These are phyloP conservation scores for Monodelphis domestica DNA, from an alignment of 2,797 vertebrate genomes.

Conservation along the genomic window DNA sequence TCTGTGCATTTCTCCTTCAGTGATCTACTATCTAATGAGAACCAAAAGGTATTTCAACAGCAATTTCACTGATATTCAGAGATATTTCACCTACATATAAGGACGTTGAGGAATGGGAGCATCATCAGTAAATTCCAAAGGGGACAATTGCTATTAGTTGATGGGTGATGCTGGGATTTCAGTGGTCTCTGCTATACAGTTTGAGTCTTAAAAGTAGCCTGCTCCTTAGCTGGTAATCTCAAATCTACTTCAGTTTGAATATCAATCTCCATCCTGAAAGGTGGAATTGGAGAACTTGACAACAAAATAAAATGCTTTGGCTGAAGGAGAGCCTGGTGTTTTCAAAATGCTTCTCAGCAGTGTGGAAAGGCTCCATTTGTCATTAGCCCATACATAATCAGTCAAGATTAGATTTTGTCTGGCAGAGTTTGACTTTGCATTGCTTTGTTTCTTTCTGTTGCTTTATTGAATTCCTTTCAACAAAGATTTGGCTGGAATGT, in stretches of 20 bases:
- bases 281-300: conserved; percentile 13
- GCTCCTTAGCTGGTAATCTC: conserved; percentile 7
- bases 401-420: neutral
- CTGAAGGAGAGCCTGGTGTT: neutral
- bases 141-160: conserved; percentile 24
- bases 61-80: neutral
- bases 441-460: neutral
- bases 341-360: conserved; percentile 11
- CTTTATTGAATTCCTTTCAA: conserved; percentile 27
- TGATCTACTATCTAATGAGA: conserved; percentile 19
- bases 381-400: neutral
- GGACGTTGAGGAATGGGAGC: neutral
- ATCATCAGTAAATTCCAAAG: conserved; percentile 32
- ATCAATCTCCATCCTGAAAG: conserved; percentile 22
- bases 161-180: conserved; percentile 15
- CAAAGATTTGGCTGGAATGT: neutral
- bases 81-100: neutral
- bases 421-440: neutral
- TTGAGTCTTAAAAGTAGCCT: conserved; percentile 39
- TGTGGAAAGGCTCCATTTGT: neutral
- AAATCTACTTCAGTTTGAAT: neutral
- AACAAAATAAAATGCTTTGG: conserved; percentile 36
- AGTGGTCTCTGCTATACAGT: conserved; percentile 19
- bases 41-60: neutral
- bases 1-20: neutral